These are phyloP conservation scores for Andrena hattorfiana DNA, from an alignment of 2,888 invertebrate species.

Conservation along the genomic window DNA sequence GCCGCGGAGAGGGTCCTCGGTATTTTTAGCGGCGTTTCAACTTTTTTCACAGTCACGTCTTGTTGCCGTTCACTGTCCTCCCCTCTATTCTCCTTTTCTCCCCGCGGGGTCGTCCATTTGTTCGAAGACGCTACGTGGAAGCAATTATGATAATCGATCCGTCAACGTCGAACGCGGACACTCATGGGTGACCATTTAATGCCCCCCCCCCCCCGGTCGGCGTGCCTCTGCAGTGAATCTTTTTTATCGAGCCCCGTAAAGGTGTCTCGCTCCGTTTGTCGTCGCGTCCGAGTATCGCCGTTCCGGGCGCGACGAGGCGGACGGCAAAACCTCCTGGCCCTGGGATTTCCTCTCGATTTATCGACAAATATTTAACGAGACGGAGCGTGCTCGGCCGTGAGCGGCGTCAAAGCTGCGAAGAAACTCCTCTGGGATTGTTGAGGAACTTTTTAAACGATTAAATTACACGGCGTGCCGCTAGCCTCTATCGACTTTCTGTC, in stretches of 20 bases:
- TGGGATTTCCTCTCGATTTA: conserved; percentile 38
- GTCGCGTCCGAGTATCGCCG: neutral
- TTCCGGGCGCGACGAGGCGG: neutral
- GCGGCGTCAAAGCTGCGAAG: conserved; percentile 22
- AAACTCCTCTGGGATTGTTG: conserved; percentile 43
- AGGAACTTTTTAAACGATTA: conserved; percentile 69
- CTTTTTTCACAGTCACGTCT: conserved; percentile 44
- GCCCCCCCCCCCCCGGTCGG: neutral
- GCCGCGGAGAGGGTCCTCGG: conserved; percentile 28
- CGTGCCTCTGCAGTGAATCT: neutral
- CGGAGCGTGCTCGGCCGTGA: conserved; percentile 7
- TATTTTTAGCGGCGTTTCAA: conserved; percentile 73
- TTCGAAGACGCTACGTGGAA: conserved; percentile 48
- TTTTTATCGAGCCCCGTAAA: neutral
- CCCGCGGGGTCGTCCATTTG: conserved; percentile 23
- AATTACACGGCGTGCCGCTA: conserved; percentile 59
- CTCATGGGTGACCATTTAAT: neutral
- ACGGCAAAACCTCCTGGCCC: neutral
- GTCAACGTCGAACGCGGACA: neutral
- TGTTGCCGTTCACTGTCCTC: neutral
- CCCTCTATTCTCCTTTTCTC: conserved; percentile 25
- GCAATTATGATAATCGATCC: conserved; percentile 58
- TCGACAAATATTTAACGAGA: conserved; percentile 50
- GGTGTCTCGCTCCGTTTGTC: neutral
- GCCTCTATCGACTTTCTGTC: conserved; percentile 56